Evolutionary conservation across 1,140 invertebrate species (phyloP).

Genomic region (Ruditapes philippinarum): DNA sequence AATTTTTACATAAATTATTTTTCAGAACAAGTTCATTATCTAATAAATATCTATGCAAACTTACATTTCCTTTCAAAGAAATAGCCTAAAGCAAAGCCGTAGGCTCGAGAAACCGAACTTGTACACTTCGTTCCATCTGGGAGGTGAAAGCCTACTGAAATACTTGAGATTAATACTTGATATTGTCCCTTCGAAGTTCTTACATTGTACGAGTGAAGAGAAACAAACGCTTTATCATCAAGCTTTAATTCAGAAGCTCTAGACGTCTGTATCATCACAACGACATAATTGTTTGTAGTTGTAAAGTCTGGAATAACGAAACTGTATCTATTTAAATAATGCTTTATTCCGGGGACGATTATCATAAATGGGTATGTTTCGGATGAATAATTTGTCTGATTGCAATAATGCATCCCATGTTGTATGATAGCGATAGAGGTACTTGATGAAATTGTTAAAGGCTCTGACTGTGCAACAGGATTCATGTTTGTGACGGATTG

Average conservation of each 20-base stretch:
- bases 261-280: neutral
- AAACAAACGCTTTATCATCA: neutral
- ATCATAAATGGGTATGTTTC: neutral
- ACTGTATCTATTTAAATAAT: neutral
- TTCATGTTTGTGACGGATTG: no score
- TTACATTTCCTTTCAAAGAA: neutral
- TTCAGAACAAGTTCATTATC: no score
- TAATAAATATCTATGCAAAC: no score
- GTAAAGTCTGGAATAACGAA: neutral
- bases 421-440: no score
- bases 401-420: no score
- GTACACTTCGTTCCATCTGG: neutral
- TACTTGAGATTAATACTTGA: neutral
- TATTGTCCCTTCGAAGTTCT: neutral
- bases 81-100: neutral
- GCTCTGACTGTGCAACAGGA: no score
- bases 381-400: no score
- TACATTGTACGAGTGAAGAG: neutral
- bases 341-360: neutral
- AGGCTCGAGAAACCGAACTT: neutral
- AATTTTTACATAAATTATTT: no score
- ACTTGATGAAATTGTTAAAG: no score
- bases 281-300: neutral
- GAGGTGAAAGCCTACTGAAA: neutral
- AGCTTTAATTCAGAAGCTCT: neutral